phyloP scores from a whole-genome alignment of 1,140 invertebrate species.

The Temnothorax longispinosus region DNA sequence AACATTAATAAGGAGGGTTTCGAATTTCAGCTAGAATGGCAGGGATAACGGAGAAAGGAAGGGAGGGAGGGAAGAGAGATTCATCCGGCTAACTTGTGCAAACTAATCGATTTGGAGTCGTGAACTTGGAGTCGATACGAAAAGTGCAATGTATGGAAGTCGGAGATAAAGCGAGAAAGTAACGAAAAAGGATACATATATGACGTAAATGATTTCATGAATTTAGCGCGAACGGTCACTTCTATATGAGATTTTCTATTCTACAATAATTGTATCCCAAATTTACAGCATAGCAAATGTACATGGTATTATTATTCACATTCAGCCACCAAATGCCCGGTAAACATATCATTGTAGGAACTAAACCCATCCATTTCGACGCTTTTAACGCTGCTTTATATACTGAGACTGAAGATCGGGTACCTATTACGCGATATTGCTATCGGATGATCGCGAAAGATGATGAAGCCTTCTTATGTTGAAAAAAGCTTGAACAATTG shows the following conservation, averaged over 20 bases:
- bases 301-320: constrained; percentile 75
- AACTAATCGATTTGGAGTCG: constrained; percentile 54
- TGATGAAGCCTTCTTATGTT: neutral
- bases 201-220: constrained; percentile 47
- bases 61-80: constrained; percentile 28
- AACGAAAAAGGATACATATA: constrained; percentile 5
- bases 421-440: constrained; percentile 24
- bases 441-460: constrained; percentile 60
- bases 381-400: constrained; percentile 74
- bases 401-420: constrained; percentile 62
- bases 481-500: neutral
- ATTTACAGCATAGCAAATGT: constrained; percentile 74
- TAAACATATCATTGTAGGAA: constrained; percentile 77
- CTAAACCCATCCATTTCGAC: constrained; percentile 78
- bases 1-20: constrained; percentile 65
- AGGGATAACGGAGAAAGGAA: neutral
- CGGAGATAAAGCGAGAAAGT: constrained; percentile 5
- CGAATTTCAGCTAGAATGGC: constrained; percentile 27
- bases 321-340: constrained; percentile 78
- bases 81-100: constrained; percentile 26
- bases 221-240: constrained; percentile 65
- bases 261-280: constrained; percentile 66
- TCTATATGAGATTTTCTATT: constrained; percentile 66
- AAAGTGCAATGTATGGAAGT: constrained; percentile 21
- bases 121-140: neutral